These are phyloP conservation scores for Anthonomus grandis DNA, from an alignment of 1,140 invertebrate genomes.

Conservation along the genomic window DNA sequence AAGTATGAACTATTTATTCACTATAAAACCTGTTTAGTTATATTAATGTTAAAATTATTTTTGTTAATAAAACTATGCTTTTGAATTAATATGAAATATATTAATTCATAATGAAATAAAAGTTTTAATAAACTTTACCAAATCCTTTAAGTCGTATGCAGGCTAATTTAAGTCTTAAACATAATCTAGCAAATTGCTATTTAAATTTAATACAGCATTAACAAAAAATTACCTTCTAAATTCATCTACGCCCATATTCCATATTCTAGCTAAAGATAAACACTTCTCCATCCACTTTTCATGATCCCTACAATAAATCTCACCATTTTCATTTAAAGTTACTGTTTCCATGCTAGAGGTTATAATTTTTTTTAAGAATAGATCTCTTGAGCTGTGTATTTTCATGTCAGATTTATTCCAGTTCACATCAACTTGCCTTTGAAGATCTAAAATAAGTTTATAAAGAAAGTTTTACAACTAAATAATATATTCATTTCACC, in stretches of 20 bases:
- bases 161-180: too few relatives aligned
- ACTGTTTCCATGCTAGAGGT: constrained; percentile 61
- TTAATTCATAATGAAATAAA: too few relatives aligned
- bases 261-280: constrained; percentile 68
- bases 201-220: background rate
- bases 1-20: too few relatives aligned
- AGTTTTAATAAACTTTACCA: too few relatives aligned
- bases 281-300: constrained; percentile 68
- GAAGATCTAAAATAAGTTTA: constrained; percentile 31
- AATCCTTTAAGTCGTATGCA: too few relatives aligned
- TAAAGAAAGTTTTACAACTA: background rate
- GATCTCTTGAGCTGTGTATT: constrained; percentile 50
- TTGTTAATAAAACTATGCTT: too few relatives aligned
- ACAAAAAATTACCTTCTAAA: constrained; percentile 61
- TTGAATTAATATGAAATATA: too few relatives aligned
- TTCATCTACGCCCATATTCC: constrained; percentile 74
- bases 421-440: constrained; percentile 34
- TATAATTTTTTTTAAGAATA: constrained; percentile 65
- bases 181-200: too few relatives aligned
- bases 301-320: constrained; percentile 58
- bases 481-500: constrained; percentile 5
- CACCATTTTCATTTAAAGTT: constrained; percentile 52
- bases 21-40: too few relatives aligned
- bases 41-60: too few relatives aligned
- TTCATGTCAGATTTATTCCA: constrained; percentile 38